A percentile compares a stretch with the other conserved stretches of the same genome.
These are phyloP conservation scores for Cyprinella venusta DNA, from an alignment of 2,797 vertebrate genomes.

Conservation along the genomic window DNA sequence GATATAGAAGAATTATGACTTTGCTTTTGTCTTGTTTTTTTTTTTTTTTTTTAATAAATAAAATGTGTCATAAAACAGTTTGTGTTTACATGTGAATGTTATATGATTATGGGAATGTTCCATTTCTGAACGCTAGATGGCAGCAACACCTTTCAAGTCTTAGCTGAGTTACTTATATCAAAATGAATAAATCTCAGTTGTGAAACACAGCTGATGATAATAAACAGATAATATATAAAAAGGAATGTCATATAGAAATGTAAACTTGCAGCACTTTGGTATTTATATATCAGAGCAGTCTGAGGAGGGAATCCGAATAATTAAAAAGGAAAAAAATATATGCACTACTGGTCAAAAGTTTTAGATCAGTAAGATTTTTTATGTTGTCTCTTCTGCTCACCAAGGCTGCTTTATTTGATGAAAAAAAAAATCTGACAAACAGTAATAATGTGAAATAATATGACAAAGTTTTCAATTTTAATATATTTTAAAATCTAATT, in stretches of 20 bases:
- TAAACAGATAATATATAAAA: not conserved
- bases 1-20: conserved; percentile 72
- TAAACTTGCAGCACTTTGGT: not conserved
- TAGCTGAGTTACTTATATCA: not conserved
- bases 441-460: too few relatives aligned
- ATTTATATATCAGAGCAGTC: not conserved
- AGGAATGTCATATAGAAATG: not conserved
- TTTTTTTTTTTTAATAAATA: conserved; percentile 71
- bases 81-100: not conserved
- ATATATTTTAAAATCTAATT: too few relatives aligned
- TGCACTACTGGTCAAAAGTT: too few relatives aligned
- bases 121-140: conserved; percentile 30
- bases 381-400: too few relatives aligned
- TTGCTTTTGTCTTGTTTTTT: conserved; percentile 65
- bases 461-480: too few relatives aligned
- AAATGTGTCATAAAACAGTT: conserved; percentile 77
- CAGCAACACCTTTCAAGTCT: not conserved
- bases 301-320: not conserved
- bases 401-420: too few relatives aligned
- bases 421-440: too few relatives aligned
- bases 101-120: not conserved
- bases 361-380: too few relatives aligned
- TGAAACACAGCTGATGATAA: not conserved
- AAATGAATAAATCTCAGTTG: not conserved
- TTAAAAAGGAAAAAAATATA: too few relatives aligned